Percentiles rank a stretch among this genome's conserved stretches.
phyloP scores from a whole-genome alignment of 1,140 invertebrate species.

The Pentalonia nigronervosa region DNA sequence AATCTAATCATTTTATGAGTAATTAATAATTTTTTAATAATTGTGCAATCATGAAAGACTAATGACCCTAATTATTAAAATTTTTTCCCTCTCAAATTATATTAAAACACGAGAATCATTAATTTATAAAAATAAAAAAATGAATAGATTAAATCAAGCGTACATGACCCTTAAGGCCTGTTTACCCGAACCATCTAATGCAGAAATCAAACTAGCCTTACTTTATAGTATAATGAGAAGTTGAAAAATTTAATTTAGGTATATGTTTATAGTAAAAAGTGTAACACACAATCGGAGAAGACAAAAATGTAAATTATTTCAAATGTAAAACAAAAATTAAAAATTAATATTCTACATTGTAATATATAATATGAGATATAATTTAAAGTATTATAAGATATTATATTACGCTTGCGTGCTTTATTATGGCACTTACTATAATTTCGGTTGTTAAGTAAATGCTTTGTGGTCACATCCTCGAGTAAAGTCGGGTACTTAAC shows the following conservation, averaged over 20 bases:
- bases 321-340: background rate
- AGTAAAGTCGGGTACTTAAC: background rate
- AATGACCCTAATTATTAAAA: background rate
- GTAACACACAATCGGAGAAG: background rate
- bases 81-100: background rate
- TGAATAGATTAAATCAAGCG: background rate
- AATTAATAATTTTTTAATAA: slow-evolving; percentile 11
- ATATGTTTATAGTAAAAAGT: background rate
- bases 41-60: background rate
- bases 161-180: background rate
- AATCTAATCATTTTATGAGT: background rate
- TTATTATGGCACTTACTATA: background rate
- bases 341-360: background rate
- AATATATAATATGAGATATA: background rate
- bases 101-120: background rate
- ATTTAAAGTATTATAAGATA: background rate
- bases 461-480: background rate
- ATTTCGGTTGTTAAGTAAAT: background rate
- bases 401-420: background rate
- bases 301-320: background rate
- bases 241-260: background rate
- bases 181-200: background rate
- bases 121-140: slow-evolving; percentile 2
- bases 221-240: background rate
- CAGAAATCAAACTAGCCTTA: background rate